Evolutionary conservation across 1,140 invertebrate genomes (phyloP).

Genomic region (Oreohelix idahoensis): DNA sequence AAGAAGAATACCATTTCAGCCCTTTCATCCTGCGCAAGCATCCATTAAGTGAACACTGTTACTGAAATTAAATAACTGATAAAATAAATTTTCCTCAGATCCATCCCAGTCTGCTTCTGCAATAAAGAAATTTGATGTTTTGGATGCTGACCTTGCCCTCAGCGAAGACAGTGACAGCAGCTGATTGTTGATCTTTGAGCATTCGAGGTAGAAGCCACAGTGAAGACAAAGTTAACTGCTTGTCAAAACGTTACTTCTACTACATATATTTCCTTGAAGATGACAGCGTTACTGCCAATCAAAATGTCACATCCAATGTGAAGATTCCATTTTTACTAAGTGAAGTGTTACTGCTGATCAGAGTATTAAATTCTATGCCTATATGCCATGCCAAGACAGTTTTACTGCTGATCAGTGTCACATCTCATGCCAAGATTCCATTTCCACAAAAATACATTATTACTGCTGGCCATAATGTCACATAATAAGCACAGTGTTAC

Average conservation of each 20-base stretch:
- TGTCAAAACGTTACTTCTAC: background rate
- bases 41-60: no score
- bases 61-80: no score
- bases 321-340: no score
- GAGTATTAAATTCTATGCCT: no score
- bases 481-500: no score
- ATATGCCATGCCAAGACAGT: no score
- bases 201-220: background rate
- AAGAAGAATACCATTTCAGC: no score
- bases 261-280: background rate
- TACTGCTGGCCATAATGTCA: background rate
- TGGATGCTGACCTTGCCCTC: slow-evolving; percentile 82
- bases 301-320: background rate
- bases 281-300: background rate
- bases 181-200: slow-evolving; percentile 48
- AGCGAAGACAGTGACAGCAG: slow-evolving; percentile 82
- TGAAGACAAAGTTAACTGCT: background rate
- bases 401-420: background rate
- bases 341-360: background rate
- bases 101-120: background rate
- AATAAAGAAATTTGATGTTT: slow-evolving; percentile 48
- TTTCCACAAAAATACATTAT: background rate
- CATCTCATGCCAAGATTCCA: background rate
- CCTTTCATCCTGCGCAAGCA: no score
- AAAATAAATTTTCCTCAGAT: background rate